These are phyloP conservation scores for Huso huso DNA, from an alignment of 2,797 vertebrate genomes.

Conservation along the genomic window DNA sequence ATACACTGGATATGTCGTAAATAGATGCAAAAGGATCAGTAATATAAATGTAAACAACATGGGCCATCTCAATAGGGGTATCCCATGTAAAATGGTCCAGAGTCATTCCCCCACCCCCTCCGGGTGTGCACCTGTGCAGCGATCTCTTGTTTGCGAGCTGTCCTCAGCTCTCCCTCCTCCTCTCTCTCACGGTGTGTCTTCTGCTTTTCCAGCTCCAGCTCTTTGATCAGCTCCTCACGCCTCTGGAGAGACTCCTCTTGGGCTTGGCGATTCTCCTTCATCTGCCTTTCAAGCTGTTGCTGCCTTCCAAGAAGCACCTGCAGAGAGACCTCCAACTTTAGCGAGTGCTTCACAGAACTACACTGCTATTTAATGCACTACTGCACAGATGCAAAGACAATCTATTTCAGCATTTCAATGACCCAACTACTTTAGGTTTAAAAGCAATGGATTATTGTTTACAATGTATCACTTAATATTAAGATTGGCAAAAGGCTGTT, in stretches of 20 bases:
- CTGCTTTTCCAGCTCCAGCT: constrained; percentile 67
- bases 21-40: too few species aligned
- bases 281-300: constrained; percentile 70
- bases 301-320: constrained; percentile 79
- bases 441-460: background rate
- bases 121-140: constrained; percentile 62
- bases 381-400: background rate
- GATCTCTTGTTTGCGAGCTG: constrained; percentile 55
- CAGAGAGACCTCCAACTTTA: background rate
- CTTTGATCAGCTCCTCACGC: constrained; percentile 72
- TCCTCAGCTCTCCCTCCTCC: constrained; percentile 44
- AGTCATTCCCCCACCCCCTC: constrained; percentile 6
- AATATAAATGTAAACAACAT: too few species aligned
- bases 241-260: constrained; percentile 73
- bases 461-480: too few species aligned
- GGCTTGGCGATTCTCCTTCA: constrained; percentile 68
- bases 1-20: too few species aligned
- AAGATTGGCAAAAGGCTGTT: too few species aligned
- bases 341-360: background rate
- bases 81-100: too few species aligned
- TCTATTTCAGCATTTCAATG: background rate
- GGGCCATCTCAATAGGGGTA: too few species aligned
- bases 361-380: background rate
- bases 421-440: background rate
- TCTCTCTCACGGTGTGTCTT: constrained; percentile 43